Base-by-base conservation (phyloP, 2,113 vertebrate genomes). In the Dasyornis broadbenti region DNA sequence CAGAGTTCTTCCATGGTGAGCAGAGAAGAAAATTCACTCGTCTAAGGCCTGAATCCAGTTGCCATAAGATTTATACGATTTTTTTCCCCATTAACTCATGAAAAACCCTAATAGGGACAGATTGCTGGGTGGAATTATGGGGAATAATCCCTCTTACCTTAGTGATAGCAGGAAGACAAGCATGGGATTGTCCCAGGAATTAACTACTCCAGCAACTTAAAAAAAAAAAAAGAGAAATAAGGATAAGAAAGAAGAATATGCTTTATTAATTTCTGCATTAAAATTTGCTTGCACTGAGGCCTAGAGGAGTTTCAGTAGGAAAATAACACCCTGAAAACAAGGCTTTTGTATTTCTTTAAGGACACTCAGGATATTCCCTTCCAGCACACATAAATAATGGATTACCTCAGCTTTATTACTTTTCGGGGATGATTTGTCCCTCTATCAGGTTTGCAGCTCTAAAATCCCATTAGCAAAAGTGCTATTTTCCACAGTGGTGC, bases 341-440 rank as follows among this genome's bases (percentile, higher is more conserved):
- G 65, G 22, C 3, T 71, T 75, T 40, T 89, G 7, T 42, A n/a
- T 63, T 85, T 65, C 44, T 82, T 66, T 52, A 73, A 85, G 56
- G 35, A 69, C 28, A 82, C 71, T 35, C n/a, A 70, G 30, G 39
- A n/a, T 61, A 60, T 76, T 94, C 65, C 70, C 35, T 90, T 82
- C 35, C 73, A 94, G 66, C 61, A 49, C 53, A 75, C 31, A 91
- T 64, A 91, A 96, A 85, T 89, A 93, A 96, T 68, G 47, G 50
- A 82, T 95, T 45, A 9, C 31, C 56, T 31, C 27, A 71, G 33
- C 28, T 80, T 89, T 61, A 89, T 79, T 70, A 37, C 60, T 80
- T 80, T 85, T 56, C 35, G n/a, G 30, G 42, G 61, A 33, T 5
- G 28, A 60, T 76, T 92, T 66, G 20, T 79, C 68, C 27, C 72